A percentile compares a stretch with the other conserved stretches of the same genome.
phyloP scores from a whole-genome alignment of 1,140 invertebrate genomes.

The Tenebrio molitor region DNA sequence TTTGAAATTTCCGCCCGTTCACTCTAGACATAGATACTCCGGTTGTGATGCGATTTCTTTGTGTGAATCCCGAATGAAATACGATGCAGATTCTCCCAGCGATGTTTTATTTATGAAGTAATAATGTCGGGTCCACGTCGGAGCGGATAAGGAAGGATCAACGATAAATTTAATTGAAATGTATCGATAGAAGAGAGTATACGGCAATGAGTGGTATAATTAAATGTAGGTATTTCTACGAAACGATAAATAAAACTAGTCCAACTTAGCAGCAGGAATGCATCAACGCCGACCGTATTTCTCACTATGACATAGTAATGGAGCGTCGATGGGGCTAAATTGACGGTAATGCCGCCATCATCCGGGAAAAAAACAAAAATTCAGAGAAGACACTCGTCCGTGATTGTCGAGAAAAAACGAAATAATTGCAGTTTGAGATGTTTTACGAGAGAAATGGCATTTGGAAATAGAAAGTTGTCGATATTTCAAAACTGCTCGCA shows the following conservation, averaged over 20 bases:
- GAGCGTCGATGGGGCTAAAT: neutral
- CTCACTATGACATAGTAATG: conserved; percentile 25
- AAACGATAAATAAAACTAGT: conserved; percentile 52
- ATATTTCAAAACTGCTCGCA: neutral
- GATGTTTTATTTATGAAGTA: conserved; percentile 58
- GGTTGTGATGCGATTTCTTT: too few species aligned
- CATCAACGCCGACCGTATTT: conserved; percentile 20
- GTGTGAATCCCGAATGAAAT: conserved; percentile 51
- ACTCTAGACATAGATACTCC: too few species aligned
- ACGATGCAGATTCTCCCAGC: conserved; percentile 51
- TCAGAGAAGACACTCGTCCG: too few species aligned
- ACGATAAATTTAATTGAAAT: conserved; percentile 58
- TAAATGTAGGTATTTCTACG: conserved; percentile 51
- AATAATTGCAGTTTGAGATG: conserved; percentile 2
- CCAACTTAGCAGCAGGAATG: conserved; percentile 34
- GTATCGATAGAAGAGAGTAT: conserved; percentile 53
- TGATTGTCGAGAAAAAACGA: too few species aligned
- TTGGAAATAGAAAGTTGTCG: conserved; percentile 26
- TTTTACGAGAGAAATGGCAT: neutral
- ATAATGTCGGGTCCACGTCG: conserved; percentile 47
- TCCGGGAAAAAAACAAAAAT: neutral
- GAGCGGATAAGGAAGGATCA: conserved; percentile 53
- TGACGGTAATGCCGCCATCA: neutral
- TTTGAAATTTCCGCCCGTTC: too few species aligned
- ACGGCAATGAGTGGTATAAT: conserved; percentile 50